phyloP scores from a whole-genome alignment of 1,140 invertebrate genomes.

The Neotoxoptera formosana region DNA sequence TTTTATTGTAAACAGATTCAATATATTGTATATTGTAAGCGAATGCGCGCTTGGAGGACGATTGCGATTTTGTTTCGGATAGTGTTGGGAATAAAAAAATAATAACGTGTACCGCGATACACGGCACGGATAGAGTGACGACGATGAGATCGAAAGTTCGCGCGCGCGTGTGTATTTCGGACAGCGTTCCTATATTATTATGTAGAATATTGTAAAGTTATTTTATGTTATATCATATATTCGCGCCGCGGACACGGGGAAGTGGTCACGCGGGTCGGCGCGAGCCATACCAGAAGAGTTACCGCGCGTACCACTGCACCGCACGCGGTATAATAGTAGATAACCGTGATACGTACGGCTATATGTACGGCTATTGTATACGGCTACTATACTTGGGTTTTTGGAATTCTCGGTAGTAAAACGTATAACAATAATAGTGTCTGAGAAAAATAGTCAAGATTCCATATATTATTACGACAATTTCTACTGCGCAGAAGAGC shows the following conservation, averaged over 20 bases:
- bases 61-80: not conserved
- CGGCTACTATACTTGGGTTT: not conserved
- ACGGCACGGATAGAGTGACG: too few relatives aligned
- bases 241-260: too few relatives aligned
- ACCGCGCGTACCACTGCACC: not conserved
- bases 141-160: not conserved
- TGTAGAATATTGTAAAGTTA: not conserved
- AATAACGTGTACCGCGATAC: too few relatives aligned
- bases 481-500: not conserved
- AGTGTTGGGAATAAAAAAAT: not conserved
- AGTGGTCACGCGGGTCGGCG: not conserved
- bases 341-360: not conserved
- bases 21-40: too few relatives aligned
- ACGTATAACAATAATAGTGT: not conserved
- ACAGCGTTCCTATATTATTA: not conserved
- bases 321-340: not conserved
- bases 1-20: too few relatives aligned
- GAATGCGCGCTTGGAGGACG: not conserved
- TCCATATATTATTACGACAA: not conserved
- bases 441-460: not conserved
- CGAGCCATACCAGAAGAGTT: not conserved
- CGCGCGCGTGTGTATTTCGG: not conserved
- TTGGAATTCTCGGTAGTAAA: not conserved
- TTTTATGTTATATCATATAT: too few relatives aligned
- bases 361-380: not conserved